Base-by-base conservation (phyloP, 2,113 vertebrate species). In the Opisthocomus hoazin region DNA sequence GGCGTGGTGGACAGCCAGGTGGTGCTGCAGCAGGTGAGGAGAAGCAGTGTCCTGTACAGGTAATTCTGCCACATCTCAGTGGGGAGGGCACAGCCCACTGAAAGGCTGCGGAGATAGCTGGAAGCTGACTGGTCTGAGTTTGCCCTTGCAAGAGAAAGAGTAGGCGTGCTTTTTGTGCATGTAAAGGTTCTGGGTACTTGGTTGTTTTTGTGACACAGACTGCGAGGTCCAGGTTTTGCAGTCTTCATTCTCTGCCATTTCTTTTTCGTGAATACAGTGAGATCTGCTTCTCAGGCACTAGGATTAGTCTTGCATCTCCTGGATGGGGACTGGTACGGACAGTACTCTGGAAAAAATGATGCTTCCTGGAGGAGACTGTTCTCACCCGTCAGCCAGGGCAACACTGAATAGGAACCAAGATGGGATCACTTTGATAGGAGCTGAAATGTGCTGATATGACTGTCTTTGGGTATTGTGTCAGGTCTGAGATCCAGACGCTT, bases 1-100 rank as follows among this genome's bases (percentile, higher is more conserved):
- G 91, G 93, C 37, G 81, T 97, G 56, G 82, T 98, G 83, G 98
- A 98, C 90, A 93, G 27, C 61, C 92, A 98, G 45, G 41, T 97
- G 63, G 84, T 98, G 57, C 97, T 98, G 96, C 97, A 97, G 85
- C 98, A 98, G 97, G 98, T 98, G 61, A 94, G 87, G 51, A 64
- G 27, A 32, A 65, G 2, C 46, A 21, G 7, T n/a, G 41, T 77
- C 37, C 46, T 70, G 79, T 19, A 54, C 36, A 60, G 34, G 34
- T 50, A 32, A 11, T 86, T 63, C 36, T 84, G 15, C 21, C 48
- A n/a, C 1, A 0, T 58, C 32, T 78, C 22, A 5, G 14, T n/a
- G 30, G 16, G 57, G 18, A 84, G 45, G 43, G 21, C 36, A 76
- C 15, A 45, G 9, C 18, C 26, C 23, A 27, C n/a, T 4, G 2